Evolutionary conservation across 2,888 invertebrate species (phyloP), one percentile per base, ranked within the genome.

Genomic region (Microctonus brassicae): DNA sequence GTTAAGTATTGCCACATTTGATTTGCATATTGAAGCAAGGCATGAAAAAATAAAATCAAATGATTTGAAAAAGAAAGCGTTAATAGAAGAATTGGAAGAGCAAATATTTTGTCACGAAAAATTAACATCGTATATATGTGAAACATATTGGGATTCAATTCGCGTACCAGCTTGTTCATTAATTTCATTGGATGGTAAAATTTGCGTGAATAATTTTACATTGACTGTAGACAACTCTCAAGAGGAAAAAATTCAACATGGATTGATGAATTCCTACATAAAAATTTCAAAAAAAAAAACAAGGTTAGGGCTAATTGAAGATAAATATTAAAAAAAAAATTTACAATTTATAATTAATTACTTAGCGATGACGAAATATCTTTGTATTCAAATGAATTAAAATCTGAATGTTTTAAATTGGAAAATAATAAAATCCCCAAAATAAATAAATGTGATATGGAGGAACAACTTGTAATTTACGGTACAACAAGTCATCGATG

Each of bases 1-100:
- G 79, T 87, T 93, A 2, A 90, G 91, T 5, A 80, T 92, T 9
- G 85, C 90, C 0, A 91, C 90, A 77, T 93, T 93, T 83, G 91
- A 92, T 83, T 81, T 93, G 73, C 90, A 93, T 75, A 79, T 85
- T 0, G 89, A 89, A 61, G 84, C 87, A 17, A 89, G 90, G 78
- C 88, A 86, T 69, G 86, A 88, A 66, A 86, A 88, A 67, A 83
- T 88, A 1, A 86, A 73, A 11, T 61, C 26, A 1, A 77, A 63
- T 26, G 89, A 89, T 6, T 88, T 88, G 72, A 88, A 90, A 68
- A 89, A 91, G 33, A 89, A 90, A 74, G 82, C 88, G 13, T 87
- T 90, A 6, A 88, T 89, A 7, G 77, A 86, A 22, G 81, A 88
- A 60, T 88, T 91, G 1, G 90, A 91, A 78, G 88, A 90, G 7